Percentiles rank a stretch among this genome's conserved stretches.
Evolutionary conservation across 2,797 vertebrate species (phyloP).

Genomic region (Megalops cyprinoides): DNA sequence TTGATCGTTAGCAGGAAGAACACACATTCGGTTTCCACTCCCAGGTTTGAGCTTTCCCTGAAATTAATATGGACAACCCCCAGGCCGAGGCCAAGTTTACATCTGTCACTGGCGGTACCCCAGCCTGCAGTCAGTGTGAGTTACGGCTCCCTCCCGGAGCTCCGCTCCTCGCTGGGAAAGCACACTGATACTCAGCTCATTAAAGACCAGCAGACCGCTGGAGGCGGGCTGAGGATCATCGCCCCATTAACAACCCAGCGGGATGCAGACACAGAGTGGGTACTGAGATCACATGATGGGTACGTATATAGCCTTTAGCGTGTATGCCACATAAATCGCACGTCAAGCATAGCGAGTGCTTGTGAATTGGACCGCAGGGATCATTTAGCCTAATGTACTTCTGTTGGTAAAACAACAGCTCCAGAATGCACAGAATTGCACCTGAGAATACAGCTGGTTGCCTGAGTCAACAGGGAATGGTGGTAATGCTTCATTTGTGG

Average conservation of each 20-base stretch:
- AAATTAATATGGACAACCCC: slow-evolving; percentile 4
- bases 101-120: background rate
- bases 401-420: background rate
- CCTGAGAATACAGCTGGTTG: background rate
- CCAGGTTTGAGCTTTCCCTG: background rate
- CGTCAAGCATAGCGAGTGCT: too few species aligned
- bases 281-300: background rate
- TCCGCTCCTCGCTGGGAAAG: background rate
- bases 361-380: too few species aligned
- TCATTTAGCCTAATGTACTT: background rate
- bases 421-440: background rate
- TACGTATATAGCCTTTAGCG: background rate
- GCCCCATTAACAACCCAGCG: background rate
- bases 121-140: slow-evolving; percentile 1
- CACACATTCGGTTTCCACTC: slow-evolving; percentile 6
- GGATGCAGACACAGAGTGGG: background rate
- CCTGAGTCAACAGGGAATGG: background rate
- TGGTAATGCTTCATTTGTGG: background rate
- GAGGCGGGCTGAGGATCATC: background rate
- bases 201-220: slow-evolving; percentile 5
- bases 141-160: background rate
- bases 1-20: background rate
- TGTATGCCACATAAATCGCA: background rate
- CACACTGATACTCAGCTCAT: background rate
- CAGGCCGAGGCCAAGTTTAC: background rate